Base-by-base conservation (phyloP, 2,113 vertebrate species). In the Zosterops borbonicus region DNA sequence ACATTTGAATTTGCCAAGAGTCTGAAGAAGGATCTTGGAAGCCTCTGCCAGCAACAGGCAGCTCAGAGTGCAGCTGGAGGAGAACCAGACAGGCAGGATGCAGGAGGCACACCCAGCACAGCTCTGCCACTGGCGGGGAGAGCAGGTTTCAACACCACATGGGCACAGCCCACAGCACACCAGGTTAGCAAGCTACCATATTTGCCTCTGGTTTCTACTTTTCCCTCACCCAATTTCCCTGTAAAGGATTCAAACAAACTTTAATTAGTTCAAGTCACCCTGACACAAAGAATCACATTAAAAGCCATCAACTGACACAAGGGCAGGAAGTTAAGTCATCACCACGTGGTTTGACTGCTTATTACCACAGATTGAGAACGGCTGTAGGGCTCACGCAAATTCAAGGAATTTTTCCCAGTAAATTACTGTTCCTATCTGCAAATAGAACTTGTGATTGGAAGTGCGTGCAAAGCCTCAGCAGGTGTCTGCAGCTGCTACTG, bases 301-400 rank as follows among this genome's bases (percentile, higher is more conserved):
- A 81, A 95, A 94, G 56, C 65, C 50, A 94, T 60, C 73, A 90
- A 83, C 42, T 86, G 82, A 83, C 75, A 90, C 31, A 78, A 59
- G 79, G 77, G 77, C 90, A 95, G 93, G 93, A 96, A 94, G 80
- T 94, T 47, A 88, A 80, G 37, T 93, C 88, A 92, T 47, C 68
- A 41, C 67, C 21, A 8, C 68, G 27, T 83, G 50, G 50, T 74
- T 58, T 50, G 52, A 67, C 31, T 83, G 19, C 59, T 70, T 74
- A 56, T 71, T 83, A 53, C 44, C 53, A 70, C 68, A 84, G 86
- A 89, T 0, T 28, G 58, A 58, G 73, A 91, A 82, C 1, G 2
- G 69, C 91, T 94, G 62, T 22, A 52, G 59, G 50, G n/a, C 74
- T 92, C 83, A 60, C 0, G 0, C 73, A 87, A 89, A 94, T 87